Conservation (phyloP, 2,888 invertebrate genomes). For the Lasioglossum vierecki region DNA sequence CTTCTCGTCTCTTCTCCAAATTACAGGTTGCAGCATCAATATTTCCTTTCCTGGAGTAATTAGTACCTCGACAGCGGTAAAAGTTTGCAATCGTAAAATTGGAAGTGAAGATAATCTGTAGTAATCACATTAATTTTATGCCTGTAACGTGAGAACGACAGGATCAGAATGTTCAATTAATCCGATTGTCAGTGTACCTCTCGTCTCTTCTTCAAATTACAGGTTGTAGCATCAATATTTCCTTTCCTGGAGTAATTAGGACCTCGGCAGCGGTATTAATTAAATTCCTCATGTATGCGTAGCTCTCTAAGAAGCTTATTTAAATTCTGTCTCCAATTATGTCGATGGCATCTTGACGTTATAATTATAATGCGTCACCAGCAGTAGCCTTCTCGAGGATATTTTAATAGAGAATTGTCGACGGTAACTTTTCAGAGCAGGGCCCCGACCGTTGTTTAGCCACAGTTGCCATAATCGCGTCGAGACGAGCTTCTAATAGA, state of each 20-base stretch:
- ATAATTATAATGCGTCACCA: not conserved
- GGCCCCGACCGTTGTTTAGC: conserved; percentile 11
- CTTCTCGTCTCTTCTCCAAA: not conserved
- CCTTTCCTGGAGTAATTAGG: conserved; percentile 26
- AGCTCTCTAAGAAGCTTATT: conserved; percentile 53
- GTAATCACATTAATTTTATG: no score
- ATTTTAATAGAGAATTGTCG: conserved; percentile 10
- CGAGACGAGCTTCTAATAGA: conserved; percentile 58
- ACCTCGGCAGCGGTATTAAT: conserved; percentile 46
- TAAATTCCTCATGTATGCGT: conserved; percentile 37
- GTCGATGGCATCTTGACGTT: conserved; percentile 25
- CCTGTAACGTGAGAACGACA: no score
- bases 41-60: conserved; percentile 15
- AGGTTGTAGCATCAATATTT: not conserved
- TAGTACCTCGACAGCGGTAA: conserved; percentile 38
- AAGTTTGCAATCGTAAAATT: no score
- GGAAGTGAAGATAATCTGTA: no score
- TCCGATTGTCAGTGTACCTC: not conserved
- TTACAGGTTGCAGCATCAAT: not conserved
- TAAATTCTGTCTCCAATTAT: conserved; percentile 31
- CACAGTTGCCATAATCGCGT: conserved; percentile 43
- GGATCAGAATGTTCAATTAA: not conserved
- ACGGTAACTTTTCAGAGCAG: conserved; percentile 50
- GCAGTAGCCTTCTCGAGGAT: conserved; percentile 25
- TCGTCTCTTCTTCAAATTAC: not conserved